These are phyloP conservation scores for Belgica antarctica DNA, from an alignment of 2,888 invertebrate genomes.

Conservation along the genomic window DNA sequence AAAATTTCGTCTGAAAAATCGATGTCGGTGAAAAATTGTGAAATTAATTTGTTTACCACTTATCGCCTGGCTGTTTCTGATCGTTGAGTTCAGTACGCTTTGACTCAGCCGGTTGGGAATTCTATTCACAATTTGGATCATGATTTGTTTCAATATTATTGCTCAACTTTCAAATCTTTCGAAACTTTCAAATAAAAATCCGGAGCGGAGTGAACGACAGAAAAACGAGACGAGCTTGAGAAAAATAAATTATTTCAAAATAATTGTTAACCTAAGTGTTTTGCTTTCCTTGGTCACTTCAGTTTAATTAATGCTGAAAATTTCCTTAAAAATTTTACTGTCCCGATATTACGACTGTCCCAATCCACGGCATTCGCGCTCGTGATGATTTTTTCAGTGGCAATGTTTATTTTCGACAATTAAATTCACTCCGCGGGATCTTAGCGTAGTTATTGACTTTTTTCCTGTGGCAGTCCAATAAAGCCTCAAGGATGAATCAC, in stretches of 20 bases:
- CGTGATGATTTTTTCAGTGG: neutral
- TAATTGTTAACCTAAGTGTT: too few species aligned
- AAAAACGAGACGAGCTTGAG: too few species aligned
- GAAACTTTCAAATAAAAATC: neutral
- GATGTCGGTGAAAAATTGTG: neutral
- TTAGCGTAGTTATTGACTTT: neutral
- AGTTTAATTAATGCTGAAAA: too few species aligned
- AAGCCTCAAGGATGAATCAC: constrained; percentile 11
- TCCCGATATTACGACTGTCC: too few species aligned
- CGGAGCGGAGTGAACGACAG: too few species aligned
- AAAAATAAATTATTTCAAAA: too few species aligned
- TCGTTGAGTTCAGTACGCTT: neutral
- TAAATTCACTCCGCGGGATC: neutral
- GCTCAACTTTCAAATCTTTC: neutral
- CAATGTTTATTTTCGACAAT: constrained; percentile 9
- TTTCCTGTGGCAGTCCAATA: neutral
- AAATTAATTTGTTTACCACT: constrained; percentile 31
- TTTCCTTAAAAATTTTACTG: too few species aligned
- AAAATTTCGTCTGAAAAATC: constrained; percentile 6
- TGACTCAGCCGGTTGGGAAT: neutral
- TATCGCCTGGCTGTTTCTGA: neutral
- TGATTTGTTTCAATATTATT: neutral
- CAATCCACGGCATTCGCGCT: too few species aligned
- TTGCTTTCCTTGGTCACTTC: neutral
- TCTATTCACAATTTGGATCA: constrained; percentile 1